Evolutionary conservation across 1,140 invertebrate genomes (phyloP), one percentile per base, ranked within the genome.

Genomic region (Tetragnatha versicolor): DNA sequence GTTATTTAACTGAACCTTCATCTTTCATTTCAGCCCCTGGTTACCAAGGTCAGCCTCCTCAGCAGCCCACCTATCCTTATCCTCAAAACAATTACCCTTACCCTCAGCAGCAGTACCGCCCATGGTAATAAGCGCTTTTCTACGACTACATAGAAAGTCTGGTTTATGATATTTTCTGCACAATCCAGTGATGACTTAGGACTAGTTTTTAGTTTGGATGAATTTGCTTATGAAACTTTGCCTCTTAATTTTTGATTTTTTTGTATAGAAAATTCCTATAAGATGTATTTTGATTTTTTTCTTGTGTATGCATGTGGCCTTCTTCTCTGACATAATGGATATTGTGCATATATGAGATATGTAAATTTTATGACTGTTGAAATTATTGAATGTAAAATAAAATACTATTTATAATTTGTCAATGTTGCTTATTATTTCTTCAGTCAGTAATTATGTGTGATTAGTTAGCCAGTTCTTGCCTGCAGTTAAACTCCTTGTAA

Each of bases 1-100:
- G n/a, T n/a, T n/a, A n/a, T n/a, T n/a, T n/a, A n/a, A n/a, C n/a
- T n/a, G n/a, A n/a, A n/a, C n/a, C n/a, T n/a, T n/a, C n/a, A n/a
- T n/a, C n/a, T 35, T 20, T 27, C 53, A 3, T 73, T 49, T 7
- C 25, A 77, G 73, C 73, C 55, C 61, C 61, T 39, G 73, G 73
- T 65, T 77, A 77, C 20, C 73, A 77, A 66, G 73, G 73, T 17
- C 73, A 65, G 42, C 73, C 60, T n/a, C n/a, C n/a, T n/a, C n/a
- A n/a, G n/a, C n/a, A n/a, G n/a, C 72, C 31, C 17, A 17, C 10
- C 20, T 37, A 51, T 53, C 47, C 47, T 20, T 53, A 70, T n/a
- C 47, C 60, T 29, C 73, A 60, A 20, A 25, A n/a, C n/a, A 22
- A 20, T 66, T 77, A 77, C 22, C 73, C 73, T 53, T 76, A 76